A percentile compares a stretch with the other conserved stretches of the same genome.
Evolutionary conservation across 2,888 invertebrate genomes (phyloP).

Genomic region (Leptinotarsa haldemani): DNA sequence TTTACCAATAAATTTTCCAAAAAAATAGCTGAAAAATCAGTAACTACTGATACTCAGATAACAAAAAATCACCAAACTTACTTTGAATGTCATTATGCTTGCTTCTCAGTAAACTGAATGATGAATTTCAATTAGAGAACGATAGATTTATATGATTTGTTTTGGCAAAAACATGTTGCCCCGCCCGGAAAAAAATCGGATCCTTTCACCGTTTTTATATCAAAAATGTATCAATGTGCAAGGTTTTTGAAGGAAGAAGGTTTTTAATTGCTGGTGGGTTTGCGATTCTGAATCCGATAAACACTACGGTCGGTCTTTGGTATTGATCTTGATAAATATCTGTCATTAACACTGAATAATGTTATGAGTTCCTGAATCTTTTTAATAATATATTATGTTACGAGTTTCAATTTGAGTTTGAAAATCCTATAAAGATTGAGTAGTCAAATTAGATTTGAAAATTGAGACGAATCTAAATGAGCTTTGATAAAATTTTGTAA

Average conservation of each 20-base stretch:
- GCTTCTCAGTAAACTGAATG: neutral
- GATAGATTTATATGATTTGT: conserved; percentile 2
- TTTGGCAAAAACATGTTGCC: neutral
- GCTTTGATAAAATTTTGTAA: too few species aligned
- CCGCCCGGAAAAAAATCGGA: neutral
- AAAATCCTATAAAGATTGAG: too few species aligned
- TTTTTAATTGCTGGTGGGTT: neutral
- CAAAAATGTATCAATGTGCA: neutral
- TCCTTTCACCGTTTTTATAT: conserved; percentile 16
- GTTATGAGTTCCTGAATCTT: neutral
- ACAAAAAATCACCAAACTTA: neutral
- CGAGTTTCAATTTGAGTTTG: too few species aligned
- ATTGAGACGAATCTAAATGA: too few species aligned
- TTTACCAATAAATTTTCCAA: too few species aligned
- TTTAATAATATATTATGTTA: too few species aligned
- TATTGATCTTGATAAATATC: conserved; percentile 6
- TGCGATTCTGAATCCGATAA: neutral
- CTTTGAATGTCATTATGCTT: conserved; percentile 14
- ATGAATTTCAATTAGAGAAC: neutral
- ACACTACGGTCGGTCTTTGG: neutral
- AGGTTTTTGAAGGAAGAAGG: conserved; percentile 1
- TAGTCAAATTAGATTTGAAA: too few species aligned
- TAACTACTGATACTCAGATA: too few species aligned
- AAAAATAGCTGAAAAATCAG: too few species aligned
- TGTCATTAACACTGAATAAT: conserved; percentile 6